A percentile compares a stretch with the other conserved stretches of the same genome.
phyloP scores from a whole-genome alignment of 2,113 vertebrate species.

The Columba janthina region DNA sequence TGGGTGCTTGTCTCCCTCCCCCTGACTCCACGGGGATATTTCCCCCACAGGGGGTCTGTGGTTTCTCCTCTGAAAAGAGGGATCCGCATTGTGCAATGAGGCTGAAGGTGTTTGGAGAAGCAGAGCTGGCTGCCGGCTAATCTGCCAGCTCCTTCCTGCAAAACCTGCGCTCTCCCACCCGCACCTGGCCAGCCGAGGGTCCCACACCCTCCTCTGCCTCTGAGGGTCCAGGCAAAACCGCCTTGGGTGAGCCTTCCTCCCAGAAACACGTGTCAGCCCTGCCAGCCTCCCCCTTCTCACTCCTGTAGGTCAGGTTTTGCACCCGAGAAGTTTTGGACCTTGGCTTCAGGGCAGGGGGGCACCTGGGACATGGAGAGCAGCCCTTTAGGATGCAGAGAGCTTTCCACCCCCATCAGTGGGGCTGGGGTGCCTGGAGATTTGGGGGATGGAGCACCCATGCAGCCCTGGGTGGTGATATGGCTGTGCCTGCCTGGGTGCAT shows the following conservation, averaged over 20 bases:
- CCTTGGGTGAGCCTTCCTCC: accelerated
- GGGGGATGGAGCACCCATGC: not conserved
- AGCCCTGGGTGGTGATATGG: accelerated
- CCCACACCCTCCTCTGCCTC: not conserved
- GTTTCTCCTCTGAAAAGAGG: not conserved
- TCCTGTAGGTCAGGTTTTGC: accelerated
- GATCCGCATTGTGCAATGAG: accelerated
- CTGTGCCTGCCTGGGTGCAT: not conserved
- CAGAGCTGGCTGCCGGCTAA: not conserved
- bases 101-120: not conserved
- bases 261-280: not conserved
- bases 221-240: not conserved
- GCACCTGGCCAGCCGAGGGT: not conserved
- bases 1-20: not conserved
- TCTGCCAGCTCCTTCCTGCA: not conserved
- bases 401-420: not conserved
- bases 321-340: not conserved
- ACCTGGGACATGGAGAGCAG: accelerated
- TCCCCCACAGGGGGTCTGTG: accelerated
- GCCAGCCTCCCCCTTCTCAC: accelerated
- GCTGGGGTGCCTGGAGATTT: not conserved
- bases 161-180: not conserved
- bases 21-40: accelerated
- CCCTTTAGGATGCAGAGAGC: not conserved
- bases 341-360: not conserved